phyloP scores from a whole-genome alignment of 2,888 invertebrate genomes.

The Alcis repandata region DNA sequence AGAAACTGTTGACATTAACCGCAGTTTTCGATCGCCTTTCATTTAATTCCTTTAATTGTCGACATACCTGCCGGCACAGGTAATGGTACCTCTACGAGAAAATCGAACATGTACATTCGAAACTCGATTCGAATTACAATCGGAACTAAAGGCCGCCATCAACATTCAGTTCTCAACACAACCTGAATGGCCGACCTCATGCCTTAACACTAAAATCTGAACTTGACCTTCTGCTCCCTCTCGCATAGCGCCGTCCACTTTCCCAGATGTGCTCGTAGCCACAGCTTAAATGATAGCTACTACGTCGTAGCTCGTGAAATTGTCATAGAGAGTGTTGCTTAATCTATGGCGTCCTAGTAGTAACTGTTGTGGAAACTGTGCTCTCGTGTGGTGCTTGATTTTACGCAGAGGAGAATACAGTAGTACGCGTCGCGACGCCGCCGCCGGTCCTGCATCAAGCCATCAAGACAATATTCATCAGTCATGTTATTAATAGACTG shows the following conservation, averaged over 20 bases:
- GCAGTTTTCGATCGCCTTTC: conserved; percentile 20
- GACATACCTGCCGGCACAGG: background rate
- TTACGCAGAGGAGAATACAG: background rate
- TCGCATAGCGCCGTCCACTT: conserved; percentile 63
- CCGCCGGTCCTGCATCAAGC: conserved; percentile 26
- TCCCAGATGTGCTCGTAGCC: conserved; percentile 57
- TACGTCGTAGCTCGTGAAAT: conserved; percentile 20
- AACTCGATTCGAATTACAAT: conserved; percentile 44
- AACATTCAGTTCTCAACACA: conserved; percentile 46
- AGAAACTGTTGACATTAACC: conserved; percentile 18
- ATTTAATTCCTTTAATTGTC: conserved; percentile 12
- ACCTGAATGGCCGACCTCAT: conserved; percentile 55
- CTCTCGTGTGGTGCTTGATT: conserved; percentile 6
- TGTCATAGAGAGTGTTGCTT: conserved; percentile 1
- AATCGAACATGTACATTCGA: conserved; percentile 31
- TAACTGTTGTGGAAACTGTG: background rate
- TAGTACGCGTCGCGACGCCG: conserved; percentile 38
- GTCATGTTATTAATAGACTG: conserved; percentile 49
- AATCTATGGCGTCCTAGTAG: background rate
- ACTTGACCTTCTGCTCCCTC: conserved; percentile 77
- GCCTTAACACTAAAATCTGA: conserved; percentile 54
- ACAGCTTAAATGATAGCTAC: conserved; percentile 43
- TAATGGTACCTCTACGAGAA: background rate
- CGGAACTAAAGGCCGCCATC: conserved; percentile 46
- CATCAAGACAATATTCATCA: conserved; percentile 39